Evolutionary conservation across 2,888 invertebrate genomes (phyloP).

Genomic region (Tetranychus truncatus): DNA sequence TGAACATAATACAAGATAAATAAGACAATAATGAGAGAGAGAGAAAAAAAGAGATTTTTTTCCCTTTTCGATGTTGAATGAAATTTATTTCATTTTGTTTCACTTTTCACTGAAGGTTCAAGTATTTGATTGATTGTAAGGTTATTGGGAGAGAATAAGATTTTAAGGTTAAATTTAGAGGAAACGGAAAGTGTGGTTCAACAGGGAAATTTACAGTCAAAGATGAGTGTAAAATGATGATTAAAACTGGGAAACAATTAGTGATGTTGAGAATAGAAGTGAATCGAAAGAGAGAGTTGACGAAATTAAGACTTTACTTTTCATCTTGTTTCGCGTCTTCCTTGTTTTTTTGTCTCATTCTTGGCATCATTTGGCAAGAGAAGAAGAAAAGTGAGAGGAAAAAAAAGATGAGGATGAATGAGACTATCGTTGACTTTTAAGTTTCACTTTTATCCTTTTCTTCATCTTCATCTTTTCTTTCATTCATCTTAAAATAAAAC

Average conservation of each 20-base stretch:
- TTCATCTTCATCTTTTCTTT: neutral
- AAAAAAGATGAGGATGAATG: neutral
- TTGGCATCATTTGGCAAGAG: neutral
- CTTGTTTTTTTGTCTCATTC: neutral
- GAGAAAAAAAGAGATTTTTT: neutral
- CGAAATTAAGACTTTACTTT: neutral
- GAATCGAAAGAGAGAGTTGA: neutral
- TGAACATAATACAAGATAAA: too few relatives aligned
- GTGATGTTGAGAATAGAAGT: neutral
- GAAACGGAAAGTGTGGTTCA: too few relatives aligned
- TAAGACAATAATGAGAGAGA: too few relatives aligned
- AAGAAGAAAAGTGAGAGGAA: neutral
- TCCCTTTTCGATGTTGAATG: neutral
- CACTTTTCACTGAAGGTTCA: neutral
- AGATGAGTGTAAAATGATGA: neutral
- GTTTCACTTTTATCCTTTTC: neutral
- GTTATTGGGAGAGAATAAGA: neutral
- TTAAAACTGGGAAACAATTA: too few relatives aligned
- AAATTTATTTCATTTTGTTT: too few relatives aligned
- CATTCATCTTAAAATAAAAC: slow-evolving; percentile 3
- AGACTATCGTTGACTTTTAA: neutral
- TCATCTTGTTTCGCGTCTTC: too few relatives aligned
- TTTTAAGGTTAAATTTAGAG: too few relatives aligned
- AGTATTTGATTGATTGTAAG: neutral
- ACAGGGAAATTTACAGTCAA: neutral